Conservation (phyloP, 2,888 invertebrate species). For the Ellobium chinense region DNA sequence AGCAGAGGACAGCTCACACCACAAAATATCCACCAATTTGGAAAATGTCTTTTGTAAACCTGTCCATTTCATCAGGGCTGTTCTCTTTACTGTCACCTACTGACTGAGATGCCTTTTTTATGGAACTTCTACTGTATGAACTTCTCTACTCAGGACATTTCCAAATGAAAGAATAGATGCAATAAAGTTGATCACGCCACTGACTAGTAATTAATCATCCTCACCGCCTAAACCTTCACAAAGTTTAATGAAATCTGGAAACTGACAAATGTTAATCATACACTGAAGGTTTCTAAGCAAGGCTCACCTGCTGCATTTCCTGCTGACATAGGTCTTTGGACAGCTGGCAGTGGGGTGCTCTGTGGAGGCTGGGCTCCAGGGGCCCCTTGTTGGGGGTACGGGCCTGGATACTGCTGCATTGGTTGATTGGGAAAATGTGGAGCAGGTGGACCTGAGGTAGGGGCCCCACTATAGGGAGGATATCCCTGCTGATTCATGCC, state of each 20-base stretch:
- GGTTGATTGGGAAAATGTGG: slow-evolving; percentile 19
- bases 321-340: slow-evolving; percentile 9
- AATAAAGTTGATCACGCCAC: neutral
- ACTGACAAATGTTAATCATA: no score
- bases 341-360: slow-evolving; percentile 6
- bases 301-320: slow-evolving; percentile 18
- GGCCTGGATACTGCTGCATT: slow-evolving; percentile 35
- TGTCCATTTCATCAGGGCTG: no score
- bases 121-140: no score
- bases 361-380: neutral
- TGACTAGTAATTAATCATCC: neutral
- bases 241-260: no score
- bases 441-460: slow-evolving; percentile 4
- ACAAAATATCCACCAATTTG: no score
- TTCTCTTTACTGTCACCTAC: no score
- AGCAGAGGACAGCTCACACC: no score
- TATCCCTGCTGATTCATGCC: slow-evolving; percentile 36
- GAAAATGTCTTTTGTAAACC: no score
- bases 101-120: no score
- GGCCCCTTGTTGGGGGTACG: slow-evolving; percentile 18
- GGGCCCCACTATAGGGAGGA: slow-evolving; percentile 10
- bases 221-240: neutral
- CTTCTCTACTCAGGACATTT: no score
- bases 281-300: neutral
- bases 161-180: neutral